Conservation (phyloP, 1,140 invertebrate species). For the Pseudoatta argentina region DNA sequence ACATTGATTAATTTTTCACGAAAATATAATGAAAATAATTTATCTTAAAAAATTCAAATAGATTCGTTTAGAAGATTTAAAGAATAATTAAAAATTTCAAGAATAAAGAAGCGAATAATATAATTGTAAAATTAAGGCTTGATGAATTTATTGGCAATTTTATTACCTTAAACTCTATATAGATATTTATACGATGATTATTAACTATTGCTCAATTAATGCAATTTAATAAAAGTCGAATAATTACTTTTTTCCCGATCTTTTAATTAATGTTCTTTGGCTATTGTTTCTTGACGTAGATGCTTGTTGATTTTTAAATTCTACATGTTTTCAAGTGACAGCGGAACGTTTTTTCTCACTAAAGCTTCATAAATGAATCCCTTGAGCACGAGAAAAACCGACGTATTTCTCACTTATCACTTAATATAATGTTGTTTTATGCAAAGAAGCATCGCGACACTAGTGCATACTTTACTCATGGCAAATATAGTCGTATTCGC, state of each 20-base stretch:
- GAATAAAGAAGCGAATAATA: not conserved
- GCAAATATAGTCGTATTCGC: not conserved
- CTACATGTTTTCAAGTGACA: not conserved
- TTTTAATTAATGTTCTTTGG: not conserved
- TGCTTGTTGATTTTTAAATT: conserved; percentile 1
- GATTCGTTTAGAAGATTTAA: not conserved
- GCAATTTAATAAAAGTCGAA: not conserved
- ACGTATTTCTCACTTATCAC: conserved; percentile 28
- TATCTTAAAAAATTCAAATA: not conserved
- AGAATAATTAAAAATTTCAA: not conserved
- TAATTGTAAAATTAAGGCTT: not conserved
- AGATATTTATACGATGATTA: not conserved
- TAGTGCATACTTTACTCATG: not conserved
- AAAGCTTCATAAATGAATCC: conserved; percentile 10
- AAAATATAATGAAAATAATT: not conserved
- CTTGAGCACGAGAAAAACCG: not conserved
- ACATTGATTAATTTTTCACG: conserved; percentile 6
- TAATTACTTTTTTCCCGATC: not conserved
- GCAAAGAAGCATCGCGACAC: conserved; percentile 28
- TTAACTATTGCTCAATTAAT: not conserved
- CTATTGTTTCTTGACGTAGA: not conserved
- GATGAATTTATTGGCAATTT: not conserved
- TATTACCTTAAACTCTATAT: not conserved
- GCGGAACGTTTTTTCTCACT: conserved; percentile 2
- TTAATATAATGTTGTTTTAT: conserved; percentile 34